Percentiles rank a stretch among this genome's conserved stretches.
Conservation (phyloP, 92 coral and sea anemone genomes). For the Porites divaricata region DNA sequence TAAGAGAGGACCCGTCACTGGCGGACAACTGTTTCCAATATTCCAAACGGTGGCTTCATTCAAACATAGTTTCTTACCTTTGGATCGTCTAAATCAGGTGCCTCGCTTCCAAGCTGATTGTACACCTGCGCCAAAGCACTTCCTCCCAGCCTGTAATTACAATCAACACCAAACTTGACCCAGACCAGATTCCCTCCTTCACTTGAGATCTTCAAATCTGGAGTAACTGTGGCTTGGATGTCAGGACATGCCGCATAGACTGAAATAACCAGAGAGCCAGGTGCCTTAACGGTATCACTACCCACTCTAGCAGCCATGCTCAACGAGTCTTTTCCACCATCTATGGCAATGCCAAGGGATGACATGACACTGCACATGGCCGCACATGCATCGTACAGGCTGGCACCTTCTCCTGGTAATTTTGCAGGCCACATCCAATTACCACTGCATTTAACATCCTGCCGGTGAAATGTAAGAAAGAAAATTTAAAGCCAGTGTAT, state of each 20-base stretch:
- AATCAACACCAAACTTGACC: constrained; percentile 56
- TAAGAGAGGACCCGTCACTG: too few relatives aligned
- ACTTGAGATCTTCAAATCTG: constrained; percentile 82
- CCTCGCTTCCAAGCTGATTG: constrained; percentile 82
- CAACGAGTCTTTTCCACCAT: constrained; percentile 98
- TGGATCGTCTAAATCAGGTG: constrained; percentile 87
- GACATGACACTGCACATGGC: constrained; percentile 97
- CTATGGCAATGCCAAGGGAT: constrained; percentile 88
- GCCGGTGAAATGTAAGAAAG: background rate
- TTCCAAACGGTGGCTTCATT: background rate
- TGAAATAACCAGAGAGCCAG: constrained; percentile 93
- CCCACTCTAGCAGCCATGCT: constrained; percentile 99
- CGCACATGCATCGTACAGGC: constrained; percentile 87
- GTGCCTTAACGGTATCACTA: constrained; percentile 88
- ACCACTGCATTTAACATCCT: constrained; percentile 99
- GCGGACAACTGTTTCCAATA: background rate
- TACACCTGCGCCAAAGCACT: constrained; percentile 97
- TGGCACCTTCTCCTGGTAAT: constrained; percentile 94
- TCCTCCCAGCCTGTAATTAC: constrained; percentile 84
- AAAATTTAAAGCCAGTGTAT: background rate
- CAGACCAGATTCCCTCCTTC: constrained; percentile 63
- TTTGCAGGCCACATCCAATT: constrained; percentile 99
- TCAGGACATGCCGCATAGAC: constrained; percentile 97
- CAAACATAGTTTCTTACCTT: constrained; percentile 47
- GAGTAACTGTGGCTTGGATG: constrained; percentile 87